Base-by-base conservation (phyloP, 2,888 invertebrate species). In the Drosophila fungiperda region DNA sequence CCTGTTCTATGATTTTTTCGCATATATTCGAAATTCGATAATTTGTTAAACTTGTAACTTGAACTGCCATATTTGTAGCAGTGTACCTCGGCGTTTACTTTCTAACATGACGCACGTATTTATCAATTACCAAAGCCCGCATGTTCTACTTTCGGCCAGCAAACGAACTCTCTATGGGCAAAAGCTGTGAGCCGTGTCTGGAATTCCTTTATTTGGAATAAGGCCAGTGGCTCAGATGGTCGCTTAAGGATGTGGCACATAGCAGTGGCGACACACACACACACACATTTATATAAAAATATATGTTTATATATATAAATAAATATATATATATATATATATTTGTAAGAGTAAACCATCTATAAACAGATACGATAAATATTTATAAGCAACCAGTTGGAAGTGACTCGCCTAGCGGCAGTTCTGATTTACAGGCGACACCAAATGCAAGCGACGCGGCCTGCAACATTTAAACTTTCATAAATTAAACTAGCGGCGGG, bases 351-450 rank as follows among this genome's bases (percentile, higher is more conserved):
- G 72, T 73, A 66, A 64, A 60, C 68, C 63, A 68, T 68, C 64
- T 69, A 59, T 68, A 73, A 80, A 58, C 86, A 71, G 69, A 76
- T 84, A 83, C 73, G 73, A 88, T 82, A 87, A 77, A 89, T 82
- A 87, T 87, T 84, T 85, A 89, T 89, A 70, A 77, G 73, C 61
- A 78, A 87, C 84, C 89, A 87, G 87, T 86, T 78, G 87, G 66
- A 67, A 61, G 55, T 68, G 66, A 49, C 49, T 69, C 70, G 76
- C 73, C 83, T 88, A 84, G 89, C 81, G 81, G 89, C 80, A 62
- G 83, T 84, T 85, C 85, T 85, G 89, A 84, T 83, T 85, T 85
- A 75, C 73, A 76, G 76, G 83, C 89, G 75, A 75, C 83, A 83
- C 87, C 75, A 83, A 89, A 81, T 87, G 82, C 82, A 75, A 68